Conservation (phyloP, 2,888 invertebrate species). For the Tiliacea aurago region DNA sequence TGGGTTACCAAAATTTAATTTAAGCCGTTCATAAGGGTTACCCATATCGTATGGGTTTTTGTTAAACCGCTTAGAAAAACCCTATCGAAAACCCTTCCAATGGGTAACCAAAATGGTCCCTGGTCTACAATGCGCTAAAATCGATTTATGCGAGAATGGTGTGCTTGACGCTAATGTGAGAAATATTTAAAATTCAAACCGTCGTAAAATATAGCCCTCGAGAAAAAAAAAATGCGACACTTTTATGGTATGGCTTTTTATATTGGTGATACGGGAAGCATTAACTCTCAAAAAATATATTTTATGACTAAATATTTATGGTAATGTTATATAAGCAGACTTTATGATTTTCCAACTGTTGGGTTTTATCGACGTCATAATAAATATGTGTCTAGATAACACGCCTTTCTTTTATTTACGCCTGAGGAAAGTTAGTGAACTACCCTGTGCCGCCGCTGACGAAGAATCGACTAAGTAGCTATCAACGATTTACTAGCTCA, state of each 20-base stretch:
- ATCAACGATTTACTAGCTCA: background rate
- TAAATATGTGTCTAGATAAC: conserved; percentile 53
- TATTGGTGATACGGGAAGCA: conserved; percentile 38
- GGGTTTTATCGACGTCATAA: conserved; percentile 56
- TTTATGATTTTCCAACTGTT: conserved; percentile 60
- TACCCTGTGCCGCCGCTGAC: background rate
- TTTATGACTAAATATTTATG: conserved; percentile 63
- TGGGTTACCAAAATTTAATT: too few species aligned
- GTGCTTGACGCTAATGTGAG: conserved; percentile 21
- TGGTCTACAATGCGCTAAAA: background rate
- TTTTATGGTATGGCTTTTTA: conserved; percentile 50
- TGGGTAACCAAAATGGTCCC: too few species aligned
- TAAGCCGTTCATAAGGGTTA: too few species aligned
- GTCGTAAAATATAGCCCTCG: conserved; percentile 26
- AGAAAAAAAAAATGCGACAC: conserved; percentile 37
- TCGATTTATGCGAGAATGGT: conserved; percentile 6
- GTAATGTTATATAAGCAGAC: conserved; percentile 58
- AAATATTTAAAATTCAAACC: conserved; percentile 49
- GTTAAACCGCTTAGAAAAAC: too few species aligned
- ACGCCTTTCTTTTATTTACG: conserved; percentile 25
- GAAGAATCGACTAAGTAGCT: background rate
- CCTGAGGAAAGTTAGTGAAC: background rate
- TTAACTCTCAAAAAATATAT: conserved; percentile 56
- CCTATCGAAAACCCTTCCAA: too few species aligned
- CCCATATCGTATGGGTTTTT: too few species aligned